Evolutionary conservation across 2,797 vertebrate species (phyloP).

Genomic region (Halcyon badia): DNA sequence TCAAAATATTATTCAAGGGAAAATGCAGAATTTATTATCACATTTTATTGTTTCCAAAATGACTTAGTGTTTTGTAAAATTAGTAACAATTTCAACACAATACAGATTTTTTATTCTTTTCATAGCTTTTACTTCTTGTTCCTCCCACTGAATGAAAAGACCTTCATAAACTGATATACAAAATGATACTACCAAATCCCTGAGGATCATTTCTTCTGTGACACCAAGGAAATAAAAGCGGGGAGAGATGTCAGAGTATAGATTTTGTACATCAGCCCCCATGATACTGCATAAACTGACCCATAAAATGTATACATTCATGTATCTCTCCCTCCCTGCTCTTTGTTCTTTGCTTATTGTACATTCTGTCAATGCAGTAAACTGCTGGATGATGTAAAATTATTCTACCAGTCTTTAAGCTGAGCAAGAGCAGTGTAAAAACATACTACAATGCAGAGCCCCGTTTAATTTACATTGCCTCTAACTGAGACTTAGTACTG

Average conservation of each 20-base stretch:
- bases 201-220: background rate
- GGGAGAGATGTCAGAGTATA: background rate
- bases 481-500: background rate
- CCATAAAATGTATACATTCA: background rate
- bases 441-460: background rate
- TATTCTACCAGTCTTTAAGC: background rate
- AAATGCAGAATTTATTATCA: background rate
- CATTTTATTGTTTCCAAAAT: background rate
- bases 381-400: background rate
- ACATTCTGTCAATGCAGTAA: background rate
- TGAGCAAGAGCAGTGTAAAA: background rate
- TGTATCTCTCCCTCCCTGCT: background rate
- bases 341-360: background rate
- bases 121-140: background rate
- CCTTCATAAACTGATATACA: background rate
- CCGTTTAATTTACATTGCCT: background rate
- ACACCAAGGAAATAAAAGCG: background rate
- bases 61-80: background rate
- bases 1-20: background rate
- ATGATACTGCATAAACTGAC: background rate
- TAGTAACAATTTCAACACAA: background rate
- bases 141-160: background rate
- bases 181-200: background rate
- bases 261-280: background rate
- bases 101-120: background rate